phyloP scores from a whole-genome alignment of 2,797 vertebrate genomes.

The Synanceia verrucosa region DNA sequence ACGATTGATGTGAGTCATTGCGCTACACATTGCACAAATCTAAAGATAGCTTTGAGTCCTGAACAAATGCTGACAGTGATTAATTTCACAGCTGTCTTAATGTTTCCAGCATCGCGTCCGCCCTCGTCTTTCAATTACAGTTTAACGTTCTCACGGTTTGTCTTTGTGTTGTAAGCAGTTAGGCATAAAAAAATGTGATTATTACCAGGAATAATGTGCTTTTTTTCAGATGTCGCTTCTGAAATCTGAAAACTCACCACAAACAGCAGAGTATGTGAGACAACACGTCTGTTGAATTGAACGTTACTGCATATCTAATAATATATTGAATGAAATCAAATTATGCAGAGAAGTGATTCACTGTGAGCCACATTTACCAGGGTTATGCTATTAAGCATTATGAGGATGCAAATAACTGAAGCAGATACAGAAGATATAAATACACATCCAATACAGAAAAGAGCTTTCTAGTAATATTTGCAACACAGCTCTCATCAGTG shows the following conservation, averaged over 20 bases:
- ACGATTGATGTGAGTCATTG: constrained; percentile 36
- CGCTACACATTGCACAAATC: constrained; percentile 32
- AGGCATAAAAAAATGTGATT: not conserved
- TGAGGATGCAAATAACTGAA: not conserved
- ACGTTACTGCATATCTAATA: not conserved
- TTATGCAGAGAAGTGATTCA: not conserved
- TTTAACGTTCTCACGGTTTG: constrained; percentile 4
- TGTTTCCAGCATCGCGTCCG: not conserved
- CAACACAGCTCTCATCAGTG: too few relatives aligned
- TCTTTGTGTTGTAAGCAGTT: not conserved
- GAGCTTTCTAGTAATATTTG: too few relatives aligned
- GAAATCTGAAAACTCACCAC: constrained; percentile 27
- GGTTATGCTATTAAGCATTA: not conserved
- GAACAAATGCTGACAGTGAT: constrained; percentile 50
- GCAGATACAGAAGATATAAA: not conserved
- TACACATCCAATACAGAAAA: not conserved
- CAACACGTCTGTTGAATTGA: not conserved
- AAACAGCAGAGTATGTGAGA: not conserved
- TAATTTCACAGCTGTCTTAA: constrained; percentile 28
- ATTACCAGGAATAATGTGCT: constrained; percentile 7
- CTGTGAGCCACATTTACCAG: not conserved
- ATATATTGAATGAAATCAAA: not conserved
- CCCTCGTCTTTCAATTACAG: not conserved
- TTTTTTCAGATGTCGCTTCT: constrained; percentile 25
- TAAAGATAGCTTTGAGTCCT: constrained; percentile 47